Evolutionary conservation across 2,888 invertebrate species (phyloP), one percentile per base, ranked within the genome.

Genomic region (Brassicogethes aeneus): DNA sequence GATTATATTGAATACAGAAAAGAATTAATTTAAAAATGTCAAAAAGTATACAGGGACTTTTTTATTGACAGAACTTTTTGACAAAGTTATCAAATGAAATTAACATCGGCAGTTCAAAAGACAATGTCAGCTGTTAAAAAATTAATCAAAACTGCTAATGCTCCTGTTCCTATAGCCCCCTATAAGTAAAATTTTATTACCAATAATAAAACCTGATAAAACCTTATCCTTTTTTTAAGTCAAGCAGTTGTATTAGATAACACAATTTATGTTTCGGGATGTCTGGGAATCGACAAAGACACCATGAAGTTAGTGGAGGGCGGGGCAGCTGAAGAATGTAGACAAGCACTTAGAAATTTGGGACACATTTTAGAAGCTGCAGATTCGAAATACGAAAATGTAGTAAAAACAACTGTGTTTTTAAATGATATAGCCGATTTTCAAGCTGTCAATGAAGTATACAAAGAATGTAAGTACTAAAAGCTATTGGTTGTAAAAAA

Each of bases 341-440:
- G 79, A 47, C 80, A 82, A 67, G 85, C 85, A 2, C 70, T 95
- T 38, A 75, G 75, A 50, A 91, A 91, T 65, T 72, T 95, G 62
- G 81, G 82, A 39, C 74, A 78, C 39, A 75, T 91, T 40, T 70
- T 95, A 23, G 76, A 79, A 52, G 88, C 83, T 1, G 85, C 82
- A 45, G 78, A 84, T 53, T 79, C 84, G 1, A 74, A 77, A 15
- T 73, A 79, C 39, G 77, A 77, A 37, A 82, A 82, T 46, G 90
- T 94, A 44, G 76, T 93, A 13, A 94, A 94, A 68, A 82, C 84
- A n/a, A 92, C 91, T 1, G 79, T 95, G 23, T 75, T 92, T 41
- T 69, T 95, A 7, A 77, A 77, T 41, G 82, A 86, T 61, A 82
- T 94, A 36, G 77, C 80, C 45, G 88, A 92, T 64, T 92, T 88